Evolutionary conservation across 2,888 invertebrate genomes (phyloP), one percentile per base, ranked within the genome.

Genomic region (Xylota sylvarum): DNA sequence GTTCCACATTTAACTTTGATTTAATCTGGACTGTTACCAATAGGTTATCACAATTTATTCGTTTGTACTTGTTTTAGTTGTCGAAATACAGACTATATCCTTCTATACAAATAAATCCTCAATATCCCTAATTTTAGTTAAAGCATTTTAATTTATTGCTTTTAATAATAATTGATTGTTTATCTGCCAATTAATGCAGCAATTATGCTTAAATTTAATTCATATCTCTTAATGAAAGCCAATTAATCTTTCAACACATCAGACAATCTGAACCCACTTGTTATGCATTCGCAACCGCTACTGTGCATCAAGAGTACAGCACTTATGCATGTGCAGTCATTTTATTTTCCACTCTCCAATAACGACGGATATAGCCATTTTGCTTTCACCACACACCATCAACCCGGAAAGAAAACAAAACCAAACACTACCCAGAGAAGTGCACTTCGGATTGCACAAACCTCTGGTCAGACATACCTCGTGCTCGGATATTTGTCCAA

Each of bases 351-450:
- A 32, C 46, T 9, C 12, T n/a, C 46, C 23, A 35, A 14, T 19
- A 23, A 35, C 50, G 5, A n/a, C 27, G 62, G 74, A 74, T 43
- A 19, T 23, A 23, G 32, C 23, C 30, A 40, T 40, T 74, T 64
- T 52, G 32, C 23, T 23, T 30, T 48, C 52, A 10, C 43, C 32
- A 43, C 32, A 62, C n/a, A 40, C 9, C 5, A 19, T 0, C 37
- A 37, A 10, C 2, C 7, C 1, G 27, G 9, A 50, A 23, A 52
- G 5, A 30, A 60, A 50, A 9, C 4, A 30, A 46, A 5, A 43
- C n/a, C 37, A 40, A 50, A 37, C 23, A 0, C 5, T 3, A 23
- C 12, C 17, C 4, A 2, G 17, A 9, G 37, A 48, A 52, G 64
- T 17, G 12, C 76, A 37, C 12, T 37, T 27, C 17, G 7, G 32